Conservation (phyloP, 2,888 invertebrate genomes). For the Conistra vaccinii region DNA sequence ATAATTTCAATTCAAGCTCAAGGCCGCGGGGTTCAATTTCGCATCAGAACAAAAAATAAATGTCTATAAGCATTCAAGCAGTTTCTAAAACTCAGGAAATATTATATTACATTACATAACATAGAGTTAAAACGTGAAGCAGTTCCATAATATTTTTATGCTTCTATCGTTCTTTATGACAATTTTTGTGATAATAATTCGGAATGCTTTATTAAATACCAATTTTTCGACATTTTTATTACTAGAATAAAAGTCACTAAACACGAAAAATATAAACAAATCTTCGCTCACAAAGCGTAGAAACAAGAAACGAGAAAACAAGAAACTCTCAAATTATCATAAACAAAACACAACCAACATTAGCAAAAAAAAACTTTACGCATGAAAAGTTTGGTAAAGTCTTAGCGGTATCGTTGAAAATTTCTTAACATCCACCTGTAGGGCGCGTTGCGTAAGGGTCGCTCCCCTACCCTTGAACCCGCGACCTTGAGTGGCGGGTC, state of each 20-base stretch:
- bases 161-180: background rate
- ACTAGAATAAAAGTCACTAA: background rate
- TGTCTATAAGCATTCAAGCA: conserved; percentile 19
- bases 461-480: conserved; percentile 81
- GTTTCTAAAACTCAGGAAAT: conserved; percentile 19
- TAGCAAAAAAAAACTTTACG: conserved; percentile 24
- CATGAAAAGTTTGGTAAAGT: conserved; percentile 34
- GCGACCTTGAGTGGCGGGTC: conserved; percentile 79
- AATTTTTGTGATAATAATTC: background rate
- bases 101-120: conserved; percentile 18
- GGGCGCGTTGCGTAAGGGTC: conserved; percentile 73
- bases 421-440: conserved; percentile 75
- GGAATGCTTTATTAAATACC: background rate
- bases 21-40: background rate
- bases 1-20: conserved; percentile 17
- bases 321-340: background rate
- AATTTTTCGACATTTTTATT: background rate
- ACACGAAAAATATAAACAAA: no score
- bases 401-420: conserved; percentile 48
- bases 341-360: conserved; percentile 4
- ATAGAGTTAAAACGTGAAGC: background rate
- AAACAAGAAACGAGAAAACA: background rate
- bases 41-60: background rate
- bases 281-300: background rate
- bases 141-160: background rate